Conservation (phyloP, 2,797 vertebrate genomes). For the Thunnus albacares region DNA sequence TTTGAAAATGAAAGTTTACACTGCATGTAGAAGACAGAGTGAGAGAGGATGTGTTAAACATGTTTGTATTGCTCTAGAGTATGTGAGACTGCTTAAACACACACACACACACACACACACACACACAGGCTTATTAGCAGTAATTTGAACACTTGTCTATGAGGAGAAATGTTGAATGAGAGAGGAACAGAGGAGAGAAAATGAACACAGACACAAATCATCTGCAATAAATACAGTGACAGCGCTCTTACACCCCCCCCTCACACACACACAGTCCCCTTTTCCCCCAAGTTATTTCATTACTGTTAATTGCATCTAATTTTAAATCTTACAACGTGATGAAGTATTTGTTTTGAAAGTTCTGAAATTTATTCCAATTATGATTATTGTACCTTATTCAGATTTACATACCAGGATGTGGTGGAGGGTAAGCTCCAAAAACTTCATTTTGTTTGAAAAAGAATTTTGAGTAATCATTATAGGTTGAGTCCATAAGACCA, state of each 20-base stretch:
- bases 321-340: neutral
- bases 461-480: constrained; percentile 14
- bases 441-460: too few relatives aligned
- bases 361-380: constrained; percentile 4
- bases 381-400: too few relatives aligned
- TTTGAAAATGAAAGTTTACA: constrained; percentile 14
- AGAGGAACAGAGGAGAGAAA: constrained; percentile 27
- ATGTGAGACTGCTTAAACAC: constrained; percentile 58
- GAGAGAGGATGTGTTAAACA: neutral
- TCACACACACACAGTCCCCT: too few relatives aligned
- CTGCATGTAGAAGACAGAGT: constrained; percentile 22
- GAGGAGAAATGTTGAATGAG: constrained; percentile 57
- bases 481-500: neutral
- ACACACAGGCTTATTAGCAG: constrained; percentile 78
- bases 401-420: too few relatives aligned
- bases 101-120: constrained; percentile 73
- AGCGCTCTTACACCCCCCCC: too few relatives aligned
- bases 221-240: constrained; percentile 59
- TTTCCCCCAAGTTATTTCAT: neutral
- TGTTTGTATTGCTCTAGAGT: neutral
- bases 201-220: constrained; percentile 54
- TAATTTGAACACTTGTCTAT: constrained; percentile 67
- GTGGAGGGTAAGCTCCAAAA: too few relatives aligned
- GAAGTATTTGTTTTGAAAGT: constrained; percentile 13
- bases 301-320: constrained; percentile 13